Base-by-base conservation (phyloP, 2,797 vertebrate species). In the Chromis chromis region DNA sequence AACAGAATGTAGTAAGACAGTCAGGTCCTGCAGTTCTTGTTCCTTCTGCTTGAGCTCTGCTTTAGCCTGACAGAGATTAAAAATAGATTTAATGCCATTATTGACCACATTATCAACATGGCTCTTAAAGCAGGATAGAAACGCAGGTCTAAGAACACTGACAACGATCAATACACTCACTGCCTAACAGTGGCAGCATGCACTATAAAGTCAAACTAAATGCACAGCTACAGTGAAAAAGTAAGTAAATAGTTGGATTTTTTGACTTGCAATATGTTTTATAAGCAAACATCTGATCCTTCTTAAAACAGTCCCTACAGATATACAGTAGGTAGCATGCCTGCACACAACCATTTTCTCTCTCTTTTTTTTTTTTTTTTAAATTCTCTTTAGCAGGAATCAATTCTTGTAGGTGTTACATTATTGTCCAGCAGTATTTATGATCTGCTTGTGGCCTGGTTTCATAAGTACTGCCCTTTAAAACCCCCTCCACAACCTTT, bases 31-130 rank as follows among this genome's bases (percentile, higher is more conserved):
- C 36, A 96, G 81, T 21, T 86, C 88, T 25, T 70, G 83, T 68
- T 95, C 94, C 22, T 90, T 93, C 79, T 96, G 94, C 67, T 85
- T 90, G 19, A 96, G 88, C 78, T 92, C 91, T 52, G 92, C 96
- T 53, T 73, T 86, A 53, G 54, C 81, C 95, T 96, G 74, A 65
- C 6, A 73, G 50, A 65, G 25, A 69, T 33, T 24, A 67, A 44
- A 40, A 48, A 13, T 2, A 0, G 6, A n/a, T 60, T 44, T 58
- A 9, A 21, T 10, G 55, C 53, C 60, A 56, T 62, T 28, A 48
- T 10, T 9, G 22, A 19, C 6, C 17, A 13, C 9, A 74, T n/a
- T 12, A 50, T 28, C 2, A 50, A n/a, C 6, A 13, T 12, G 10
- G 31, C 46, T 28, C 71, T 57, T 7, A 56, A 48, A 46, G 3